Percentiles rank a stretch among this genome's conserved stretches.
Evolutionary conservation across 2,113 vertebrate genomes (phyloP).

Genomic region (Odobenus rosmarus): DNA sequence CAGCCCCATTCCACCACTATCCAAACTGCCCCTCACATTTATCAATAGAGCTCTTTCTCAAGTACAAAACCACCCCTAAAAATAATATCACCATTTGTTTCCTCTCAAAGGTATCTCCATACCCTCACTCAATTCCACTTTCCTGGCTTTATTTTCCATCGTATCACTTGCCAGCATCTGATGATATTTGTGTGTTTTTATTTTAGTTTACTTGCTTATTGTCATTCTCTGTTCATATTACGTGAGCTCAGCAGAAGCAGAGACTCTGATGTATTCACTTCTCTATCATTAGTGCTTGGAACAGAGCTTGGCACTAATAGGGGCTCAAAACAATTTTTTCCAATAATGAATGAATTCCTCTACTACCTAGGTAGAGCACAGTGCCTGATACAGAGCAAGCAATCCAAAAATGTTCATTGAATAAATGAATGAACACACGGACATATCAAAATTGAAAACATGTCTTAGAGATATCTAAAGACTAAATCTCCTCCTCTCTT

Average conservation of each 20-base stretch:
- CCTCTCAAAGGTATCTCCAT: neutral
- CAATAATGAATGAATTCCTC: neutral
- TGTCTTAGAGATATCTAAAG: neutral
- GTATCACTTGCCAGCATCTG: neutral
- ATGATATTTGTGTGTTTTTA: neutral
- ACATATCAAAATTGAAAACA: neutral
- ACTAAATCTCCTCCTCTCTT: neutral
- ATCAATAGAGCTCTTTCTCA: neutral
- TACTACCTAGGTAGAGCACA: neutral
- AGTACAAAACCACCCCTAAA: neutral
- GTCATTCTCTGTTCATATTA: neutral
- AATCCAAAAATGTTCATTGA: neutral
- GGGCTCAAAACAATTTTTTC: neutral
- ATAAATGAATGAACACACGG: neutral
- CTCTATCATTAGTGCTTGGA: neutral
- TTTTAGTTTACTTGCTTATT: neutral
- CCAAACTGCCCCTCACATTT: neutral
- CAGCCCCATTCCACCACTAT: neutral
- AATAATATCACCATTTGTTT: neutral
- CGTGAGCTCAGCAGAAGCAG: neutral
- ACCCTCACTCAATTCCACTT: neutral
- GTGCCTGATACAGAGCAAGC: neutral
- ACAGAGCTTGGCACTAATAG: neutral
- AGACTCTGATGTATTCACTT: neutral
- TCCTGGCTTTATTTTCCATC: neutral